Evolutionary conservation across 2,888 invertebrate species (phyloP).

Genomic region (Philopedon plagiatum): DNA sequence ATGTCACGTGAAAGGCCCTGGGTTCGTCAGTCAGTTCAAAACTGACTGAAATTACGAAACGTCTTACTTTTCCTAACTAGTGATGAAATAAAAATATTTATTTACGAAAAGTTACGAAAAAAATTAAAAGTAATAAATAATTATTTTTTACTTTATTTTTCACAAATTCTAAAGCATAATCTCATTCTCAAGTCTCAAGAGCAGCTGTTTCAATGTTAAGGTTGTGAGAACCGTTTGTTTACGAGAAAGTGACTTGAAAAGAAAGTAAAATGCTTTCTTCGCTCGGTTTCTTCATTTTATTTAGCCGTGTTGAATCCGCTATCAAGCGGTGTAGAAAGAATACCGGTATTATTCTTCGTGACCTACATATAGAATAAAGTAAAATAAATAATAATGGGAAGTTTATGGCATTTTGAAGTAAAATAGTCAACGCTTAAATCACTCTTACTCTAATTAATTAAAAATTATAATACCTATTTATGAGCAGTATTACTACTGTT

Average conservation of each 20-base stretch:
- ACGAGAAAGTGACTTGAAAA: constrained; percentile 60
- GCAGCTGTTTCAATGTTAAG: constrained; percentile 26
- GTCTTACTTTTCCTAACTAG: too few relatives aligned
- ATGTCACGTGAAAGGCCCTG: too few relatives aligned
- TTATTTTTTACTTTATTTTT: background rate
- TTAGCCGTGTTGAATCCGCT: constrained; percentile 18
- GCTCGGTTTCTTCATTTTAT: constrained; percentile 41
- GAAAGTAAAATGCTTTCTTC: constrained; percentile 62
- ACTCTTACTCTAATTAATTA: too few relatives aligned
- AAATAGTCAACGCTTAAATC: background rate
- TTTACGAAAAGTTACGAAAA: background rate
- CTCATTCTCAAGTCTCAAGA: background rate
- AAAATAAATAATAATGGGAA: too few relatives aligned
- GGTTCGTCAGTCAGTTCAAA: too few relatives aligned
- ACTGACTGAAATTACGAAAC: too few relatives aligned
- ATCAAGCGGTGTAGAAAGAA: constrained; percentile 16
- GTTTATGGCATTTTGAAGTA: too few relatives aligned
- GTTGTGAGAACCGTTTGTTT: constrained; percentile 11
- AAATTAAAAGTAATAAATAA: background rate
- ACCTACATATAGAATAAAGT: constrained; percentile 23
- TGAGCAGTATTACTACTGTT: too few relatives aligned
- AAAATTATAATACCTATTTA: too few relatives aligned
- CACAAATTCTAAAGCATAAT: too few relatives aligned
- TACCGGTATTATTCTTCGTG: constrained; percentile 13
- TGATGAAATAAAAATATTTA: too few relatives aligned